Evolutionary conservation across 1,140 invertebrate genomes (phyloP).

Genomic region (Potamilus streckersoni): DNA sequence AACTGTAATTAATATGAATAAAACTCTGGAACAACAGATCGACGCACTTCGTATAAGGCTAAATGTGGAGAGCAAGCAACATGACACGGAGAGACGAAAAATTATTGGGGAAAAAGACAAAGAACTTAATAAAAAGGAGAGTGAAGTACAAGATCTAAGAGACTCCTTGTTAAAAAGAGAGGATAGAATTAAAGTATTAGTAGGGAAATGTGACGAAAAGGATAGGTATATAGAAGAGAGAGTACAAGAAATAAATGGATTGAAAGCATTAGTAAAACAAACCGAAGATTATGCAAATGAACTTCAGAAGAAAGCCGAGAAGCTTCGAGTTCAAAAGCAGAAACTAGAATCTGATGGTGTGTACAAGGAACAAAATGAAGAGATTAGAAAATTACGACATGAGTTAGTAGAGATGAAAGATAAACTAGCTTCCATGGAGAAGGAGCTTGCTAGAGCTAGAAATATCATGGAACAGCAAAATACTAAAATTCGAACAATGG

Average conservation of each 20-base stretch:
- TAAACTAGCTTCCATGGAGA: conserved; percentile 45
- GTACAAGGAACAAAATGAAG: conserved; percentile 50
- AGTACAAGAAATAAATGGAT: conserved; percentile 45
- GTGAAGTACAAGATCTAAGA: conserved; percentile 48
- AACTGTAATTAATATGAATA: conserved; percentile 43
- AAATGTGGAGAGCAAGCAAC: conserved; percentile 50
- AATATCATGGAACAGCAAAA: conserved; percentile 51
- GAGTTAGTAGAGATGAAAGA: conserved; percentile 47
- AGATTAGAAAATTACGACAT: conserved; percentile 44
- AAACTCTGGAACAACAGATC: conserved; percentile 51
- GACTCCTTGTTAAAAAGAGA: conserved; percentile 46
- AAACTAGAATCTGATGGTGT: conserved; percentile 41
- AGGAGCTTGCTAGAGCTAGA: conserved; percentile 44
- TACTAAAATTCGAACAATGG: conserved; percentile 38
- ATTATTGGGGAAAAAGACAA: conserved; percentile 45
- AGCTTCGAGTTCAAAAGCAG: conserved; percentile 39
- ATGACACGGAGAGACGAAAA: conserved; percentile 39
- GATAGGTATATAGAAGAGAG: conserved; percentile 44
- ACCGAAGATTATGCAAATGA: conserved; percentile 51
- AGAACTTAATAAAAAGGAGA: conserved; percentile 40
- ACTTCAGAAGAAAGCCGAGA: conserved; percentile 44
- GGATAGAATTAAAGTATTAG: conserved; percentile 43
- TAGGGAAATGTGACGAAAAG: conserved; percentile 38
- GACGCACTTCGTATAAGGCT: conserved; percentile 47
- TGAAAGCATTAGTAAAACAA: conserved; percentile 49